Conservation (phyloP, 2,888 invertebrate species). For the Leuctra nigra region DNA sequence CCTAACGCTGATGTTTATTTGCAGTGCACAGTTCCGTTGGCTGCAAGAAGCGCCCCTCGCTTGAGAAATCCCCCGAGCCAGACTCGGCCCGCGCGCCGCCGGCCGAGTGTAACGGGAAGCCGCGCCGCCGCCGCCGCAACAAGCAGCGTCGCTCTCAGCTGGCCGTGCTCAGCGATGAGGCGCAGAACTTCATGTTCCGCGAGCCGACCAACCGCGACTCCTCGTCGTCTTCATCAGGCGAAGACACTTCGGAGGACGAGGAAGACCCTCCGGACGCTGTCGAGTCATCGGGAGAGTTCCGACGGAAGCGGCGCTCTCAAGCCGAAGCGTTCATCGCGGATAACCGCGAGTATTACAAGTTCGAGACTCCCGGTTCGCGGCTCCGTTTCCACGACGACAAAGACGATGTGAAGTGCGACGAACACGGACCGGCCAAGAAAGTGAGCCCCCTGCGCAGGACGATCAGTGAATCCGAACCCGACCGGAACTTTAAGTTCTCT, state of each 20-base stretch:
- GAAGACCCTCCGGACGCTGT: constrained; percentile 23
- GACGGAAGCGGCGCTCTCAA: constrained; percentile 46
- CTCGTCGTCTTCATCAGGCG: background rate
- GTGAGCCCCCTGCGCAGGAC: background rate
- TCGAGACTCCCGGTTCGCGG: constrained; percentile 42
- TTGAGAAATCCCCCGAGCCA: background rate
- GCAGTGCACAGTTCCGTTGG: background rate
- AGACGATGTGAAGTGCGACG: background rate
- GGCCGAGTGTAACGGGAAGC: background rate
- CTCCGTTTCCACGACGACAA: constrained; percentile 40
- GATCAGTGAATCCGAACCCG: constrained; percentile 39
- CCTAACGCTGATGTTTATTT: too few species aligned
- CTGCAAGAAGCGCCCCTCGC: background rate
- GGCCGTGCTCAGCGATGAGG: constrained; percentile 72
- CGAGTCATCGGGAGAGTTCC: constrained; percentile 26
- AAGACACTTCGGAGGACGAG: background rate
- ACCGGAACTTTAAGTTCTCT: constrained; percentile 60
- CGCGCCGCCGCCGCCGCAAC: background rate
- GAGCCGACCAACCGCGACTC: constrained; percentile 41
- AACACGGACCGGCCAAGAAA: background rate
- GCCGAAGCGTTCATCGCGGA: constrained; percentile 51
- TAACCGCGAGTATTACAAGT: constrained; percentile 53
- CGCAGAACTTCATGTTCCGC: constrained; percentile 77
- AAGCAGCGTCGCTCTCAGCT: constrained; percentile 45
- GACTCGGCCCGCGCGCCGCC: background rate